Percentiles rank a stretch among this genome's conserved stretches.
Conservation (phyloP, 2,113 vertebrate species). For the Apus apus region DNA sequence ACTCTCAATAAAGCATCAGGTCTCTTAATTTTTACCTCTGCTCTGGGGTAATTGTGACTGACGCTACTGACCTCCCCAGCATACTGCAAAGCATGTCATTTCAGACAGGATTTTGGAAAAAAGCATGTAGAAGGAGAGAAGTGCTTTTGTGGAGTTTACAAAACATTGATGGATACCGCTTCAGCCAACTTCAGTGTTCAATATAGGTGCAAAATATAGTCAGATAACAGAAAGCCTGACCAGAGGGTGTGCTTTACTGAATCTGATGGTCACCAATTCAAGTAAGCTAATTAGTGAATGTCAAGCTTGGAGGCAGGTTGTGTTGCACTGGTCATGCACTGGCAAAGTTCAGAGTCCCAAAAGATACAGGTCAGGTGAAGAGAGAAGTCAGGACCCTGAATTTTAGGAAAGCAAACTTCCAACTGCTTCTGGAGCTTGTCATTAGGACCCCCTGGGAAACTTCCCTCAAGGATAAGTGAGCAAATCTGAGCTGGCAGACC, state of each 20-base stretch:
- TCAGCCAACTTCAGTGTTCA: neutral
- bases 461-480: no score
- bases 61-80: neutral
- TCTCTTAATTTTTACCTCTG: neutral
- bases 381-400: neutral
- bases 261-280: no score
- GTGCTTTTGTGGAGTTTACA: neutral
- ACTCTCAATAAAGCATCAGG: neutral
- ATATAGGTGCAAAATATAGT: neutral
- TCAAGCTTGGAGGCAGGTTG: neutral
- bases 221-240: no score
- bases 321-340: neutral
- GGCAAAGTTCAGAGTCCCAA: neutral
- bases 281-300: neutral
- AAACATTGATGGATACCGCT: neutral
- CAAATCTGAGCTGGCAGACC: no score
- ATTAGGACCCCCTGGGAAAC: no score
- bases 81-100: neutral
- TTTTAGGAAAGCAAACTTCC: no score
- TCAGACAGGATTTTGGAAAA: neutral
- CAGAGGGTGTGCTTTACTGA: neutral
- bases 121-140: neutral
- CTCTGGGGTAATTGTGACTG: neutral
- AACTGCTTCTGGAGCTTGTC: no score
- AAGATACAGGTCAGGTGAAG: neutral